Conservation (phyloP, 1,140 invertebrate genomes). For the Acyrthosiphon pisum region DNA sequence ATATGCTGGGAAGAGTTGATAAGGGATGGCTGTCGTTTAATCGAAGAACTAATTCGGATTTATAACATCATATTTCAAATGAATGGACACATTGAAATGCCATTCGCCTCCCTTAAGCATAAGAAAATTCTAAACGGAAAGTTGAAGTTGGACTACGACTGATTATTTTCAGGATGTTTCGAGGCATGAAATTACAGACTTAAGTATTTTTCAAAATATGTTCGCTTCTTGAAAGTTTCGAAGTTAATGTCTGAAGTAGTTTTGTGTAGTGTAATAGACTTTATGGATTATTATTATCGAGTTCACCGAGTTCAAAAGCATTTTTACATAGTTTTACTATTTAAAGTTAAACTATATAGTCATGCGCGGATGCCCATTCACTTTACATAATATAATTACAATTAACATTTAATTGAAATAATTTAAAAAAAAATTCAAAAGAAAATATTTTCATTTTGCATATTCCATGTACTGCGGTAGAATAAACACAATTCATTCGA, state of each 20-base stretch:
- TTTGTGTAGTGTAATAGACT: not conserved
- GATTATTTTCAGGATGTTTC: slow-evolving; percentile 44
- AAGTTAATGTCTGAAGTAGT: slow-evolving; percentile 20
- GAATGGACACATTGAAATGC: slow-evolving; percentile 42
- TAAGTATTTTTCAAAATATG: slow-evolving; percentile 43
- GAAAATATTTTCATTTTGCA: not conserved
- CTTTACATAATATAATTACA: not conserved
- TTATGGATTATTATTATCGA: not conserved
- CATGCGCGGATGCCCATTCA: not conserved
- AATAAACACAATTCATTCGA: not conserved
- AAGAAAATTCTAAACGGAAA: slow-evolving; percentile 27
- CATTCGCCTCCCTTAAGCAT: not conserved
- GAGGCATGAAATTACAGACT: slow-evolving; percentile 50
- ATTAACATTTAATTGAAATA: not conserved
- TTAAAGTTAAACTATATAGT: not conserved
- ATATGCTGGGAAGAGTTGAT: slow-evolving; percentile 45
- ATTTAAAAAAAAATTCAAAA: not conserved
- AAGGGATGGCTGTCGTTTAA: slow-evolving; percentile 38
- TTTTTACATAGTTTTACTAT: slow-evolving; percentile 8
- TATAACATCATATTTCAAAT: slow-evolving; percentile 52
- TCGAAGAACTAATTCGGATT: slow-evolving; percentile 51
- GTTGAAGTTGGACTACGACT: not conserved
- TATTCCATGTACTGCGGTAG: not conserved
- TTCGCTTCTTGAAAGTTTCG: slow-evolving; percentile 15
- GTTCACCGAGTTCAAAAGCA: not conserved